Conservation (phyloP, 2,113 vertebrate species). For the Pterocles burchelli region DNA sequence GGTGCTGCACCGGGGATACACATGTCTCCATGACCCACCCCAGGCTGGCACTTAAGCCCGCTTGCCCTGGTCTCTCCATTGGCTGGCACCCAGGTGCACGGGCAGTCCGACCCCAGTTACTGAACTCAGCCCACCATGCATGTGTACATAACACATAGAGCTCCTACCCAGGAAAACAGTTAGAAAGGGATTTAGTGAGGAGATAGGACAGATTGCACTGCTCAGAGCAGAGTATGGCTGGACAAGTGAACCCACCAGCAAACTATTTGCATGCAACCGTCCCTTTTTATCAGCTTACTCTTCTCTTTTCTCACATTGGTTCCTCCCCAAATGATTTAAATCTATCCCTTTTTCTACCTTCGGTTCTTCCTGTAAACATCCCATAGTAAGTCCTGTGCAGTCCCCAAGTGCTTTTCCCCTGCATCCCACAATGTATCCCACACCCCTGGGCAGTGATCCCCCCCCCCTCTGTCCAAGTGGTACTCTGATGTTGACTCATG, state of each 20-base stretch:
- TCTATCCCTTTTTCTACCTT: background rate
- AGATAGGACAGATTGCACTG: background rate
- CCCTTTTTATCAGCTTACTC: background rate
- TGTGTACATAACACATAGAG: background rate
- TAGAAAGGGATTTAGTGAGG: background rate
- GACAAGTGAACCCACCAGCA: background rate
- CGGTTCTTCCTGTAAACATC: background rate
- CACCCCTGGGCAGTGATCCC: too few relatives aligned
- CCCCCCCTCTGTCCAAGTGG: background rate
- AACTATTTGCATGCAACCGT: background rate
- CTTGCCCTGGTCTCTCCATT: accelerated
- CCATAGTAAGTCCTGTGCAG: background rate
- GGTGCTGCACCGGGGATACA: background rate
- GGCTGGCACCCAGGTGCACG: background rate
- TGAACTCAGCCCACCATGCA: too few relatives aligned
- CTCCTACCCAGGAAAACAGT: background rate
- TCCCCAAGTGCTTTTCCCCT: background rate
- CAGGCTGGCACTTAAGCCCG: background rate
- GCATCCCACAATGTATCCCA: accelerated
- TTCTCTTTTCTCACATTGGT: background rate
- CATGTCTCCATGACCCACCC: background rate
- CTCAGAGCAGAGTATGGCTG: accelerated
- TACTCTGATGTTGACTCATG: background rate
- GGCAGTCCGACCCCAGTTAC: background rate
- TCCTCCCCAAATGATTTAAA: background rate